phyloP scores from a whole-genome alignment of 2,888 invertebrate genomes.

The Leucania comma region DNA sequence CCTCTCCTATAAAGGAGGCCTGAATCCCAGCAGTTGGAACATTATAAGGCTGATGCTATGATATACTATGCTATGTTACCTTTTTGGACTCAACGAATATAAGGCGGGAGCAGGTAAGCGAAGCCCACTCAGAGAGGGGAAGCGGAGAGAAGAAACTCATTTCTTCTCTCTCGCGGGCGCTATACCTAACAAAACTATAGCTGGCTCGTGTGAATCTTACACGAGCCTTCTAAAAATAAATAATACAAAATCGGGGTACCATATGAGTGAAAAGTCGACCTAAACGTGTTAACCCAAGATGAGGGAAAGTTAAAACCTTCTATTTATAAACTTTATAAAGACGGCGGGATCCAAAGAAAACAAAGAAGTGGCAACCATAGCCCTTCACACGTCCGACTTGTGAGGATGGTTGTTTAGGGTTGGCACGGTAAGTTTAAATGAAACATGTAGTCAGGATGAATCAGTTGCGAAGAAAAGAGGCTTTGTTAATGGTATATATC shows the following conservation, averaged over 20 bases:
- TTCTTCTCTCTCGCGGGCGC: too few relatives aligned
- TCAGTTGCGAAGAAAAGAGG: too few relatives aligned
- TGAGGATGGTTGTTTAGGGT: constrained; percentile 60
- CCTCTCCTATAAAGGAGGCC: too few relatives aligned
- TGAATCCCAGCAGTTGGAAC: too few relatives aligned
- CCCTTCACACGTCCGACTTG: constrained; percentile 71
- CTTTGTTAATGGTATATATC: too few relatives aligned
- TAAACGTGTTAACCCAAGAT: constrained; percentile 38
- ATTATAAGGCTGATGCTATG: too few relatives aligned
- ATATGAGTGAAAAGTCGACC: constrained; percentile 3
- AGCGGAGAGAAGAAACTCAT: too few relatives aligned
- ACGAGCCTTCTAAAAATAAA: constrained; percentile 17
- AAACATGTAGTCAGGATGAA: neutral
- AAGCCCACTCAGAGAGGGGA: too few relatives aligned
- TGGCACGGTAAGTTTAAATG: constrained; percentile 28
- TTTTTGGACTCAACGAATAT: too few relatives aligned
- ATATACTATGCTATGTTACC: too few relatives aligned
- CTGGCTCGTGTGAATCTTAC: neutral
- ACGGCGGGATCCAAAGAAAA: constrained; percentile 67
- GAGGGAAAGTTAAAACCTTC: constrained; percentile 51
- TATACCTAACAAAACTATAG: too few relatives aligned
- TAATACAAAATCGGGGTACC: neutral
- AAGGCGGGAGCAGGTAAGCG: too few relatives aligned
- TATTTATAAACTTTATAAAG: constrained; percentile 69
- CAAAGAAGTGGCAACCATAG: constrained; percentile 71